Percentiles rank a stretch among this genome's conserved stretches.
phyloP scores from a whole-genome alignment of 1,140 invertebrate species.

The Megathymus violae region DNA sequence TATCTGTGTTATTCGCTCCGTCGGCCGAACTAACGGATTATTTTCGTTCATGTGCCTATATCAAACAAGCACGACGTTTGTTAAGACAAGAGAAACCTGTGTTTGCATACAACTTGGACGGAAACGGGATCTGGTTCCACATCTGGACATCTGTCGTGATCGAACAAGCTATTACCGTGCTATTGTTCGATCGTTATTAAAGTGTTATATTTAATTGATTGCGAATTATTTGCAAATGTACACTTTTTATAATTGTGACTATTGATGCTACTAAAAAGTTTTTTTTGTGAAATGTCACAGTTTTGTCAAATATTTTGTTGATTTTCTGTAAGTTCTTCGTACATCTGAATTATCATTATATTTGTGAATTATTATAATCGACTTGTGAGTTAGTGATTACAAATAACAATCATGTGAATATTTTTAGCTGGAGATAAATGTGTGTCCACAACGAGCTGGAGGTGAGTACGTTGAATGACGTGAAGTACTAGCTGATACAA shows the following conservation, averaged over 20 bases:
- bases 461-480: no score
- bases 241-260: not conserved
- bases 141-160: conserved; percentile 24
- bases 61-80: conserved; percentile 29
- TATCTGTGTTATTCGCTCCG: conserved; percentile 21
- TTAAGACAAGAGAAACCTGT: conserved; percentile 34
- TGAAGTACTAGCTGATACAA: not conserved
- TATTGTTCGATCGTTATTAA: conserved; percentile 13
- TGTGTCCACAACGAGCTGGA: no score
- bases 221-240: not conserved
- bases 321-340: no score
- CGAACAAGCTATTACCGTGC: conserved; percentile 1
- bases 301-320: no score
- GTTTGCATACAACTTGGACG: conserved; percentile 18
- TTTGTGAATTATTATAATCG: no score
- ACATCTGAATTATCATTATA: no score
- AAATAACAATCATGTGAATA: no score
- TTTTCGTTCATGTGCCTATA: conserved; percentile 30
- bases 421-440: no score
- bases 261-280: no score
- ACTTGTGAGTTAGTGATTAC: no score
- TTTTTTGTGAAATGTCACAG: no score
- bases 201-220: conserved; percentile 20
- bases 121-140: conserved; percentile 16
- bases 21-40: conserved; percentile 24